Base-by-base conservation (phyloP, 2,888 invertebrate species). In the Tenthredo scrophulariae region DNA sequence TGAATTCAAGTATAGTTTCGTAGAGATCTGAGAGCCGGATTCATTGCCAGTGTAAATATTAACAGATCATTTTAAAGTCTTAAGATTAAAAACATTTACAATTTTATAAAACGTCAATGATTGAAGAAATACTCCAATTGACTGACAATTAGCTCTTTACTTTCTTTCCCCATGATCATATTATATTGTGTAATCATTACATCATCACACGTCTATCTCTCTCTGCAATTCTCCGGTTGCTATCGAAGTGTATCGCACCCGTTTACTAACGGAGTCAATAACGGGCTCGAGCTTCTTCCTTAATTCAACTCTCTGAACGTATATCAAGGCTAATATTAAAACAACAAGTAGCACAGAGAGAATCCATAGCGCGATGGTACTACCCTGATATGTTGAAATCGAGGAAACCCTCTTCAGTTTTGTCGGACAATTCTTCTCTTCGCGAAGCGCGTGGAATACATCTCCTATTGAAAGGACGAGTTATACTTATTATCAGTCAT, bases 211-310 rank as follows among this genome's bases (percentile, higher is more conserved):
- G 84, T 92, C 92, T 87, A 92, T 92, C 88, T 94, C 94, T 82
- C 93, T 92, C 29, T 54, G 83, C 46, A 91, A 94, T 85, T 95
- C 95, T 87, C 94, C 94, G 88, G 95, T 95, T 85, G 95, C 95
- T 88, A 97, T 96, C 10, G 96, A 96, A 0, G 96, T 96, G 89
- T 97, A 97, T 87, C 96, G 96, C 58, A 97, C 96, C 91, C 96
- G 96, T 90, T 96, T 95, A 58, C 96, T 95, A 62, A 96, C 95
- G 84, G 95, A 95, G 87, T 96, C 95, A 75, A 96, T 94, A 46
- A 96, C 94, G 0, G 96, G 96, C 46, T 94, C 94, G 65, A 96
- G 94, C 91, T 95, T 95, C 85, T 94, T 94, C 87, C 94, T 94
- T 74, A 96, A 93, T 86, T 94, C 94, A 85, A 95, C 94, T 86